These are phyloP conservation scores for Synanthedon andrenaeformis DNA, from an alignment of 2,888 invertebrate genomes.

Conservation along the genomic window DNA sequence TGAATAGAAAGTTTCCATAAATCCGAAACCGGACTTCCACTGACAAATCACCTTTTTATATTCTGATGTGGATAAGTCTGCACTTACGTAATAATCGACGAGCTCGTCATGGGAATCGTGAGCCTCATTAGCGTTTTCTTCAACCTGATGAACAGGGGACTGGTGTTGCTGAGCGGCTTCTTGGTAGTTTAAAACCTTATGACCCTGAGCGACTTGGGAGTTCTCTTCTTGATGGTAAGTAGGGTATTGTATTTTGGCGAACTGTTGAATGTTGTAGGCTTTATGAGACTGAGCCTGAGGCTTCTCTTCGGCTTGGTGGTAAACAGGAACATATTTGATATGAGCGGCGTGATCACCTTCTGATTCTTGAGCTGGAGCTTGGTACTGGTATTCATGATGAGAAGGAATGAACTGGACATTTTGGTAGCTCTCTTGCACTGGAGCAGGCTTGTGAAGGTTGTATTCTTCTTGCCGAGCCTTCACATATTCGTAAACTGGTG, in stretches of 20 bases:
- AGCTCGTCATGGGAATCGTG: constrained; percentile 36
- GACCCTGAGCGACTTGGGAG: constrained; percentile 3
- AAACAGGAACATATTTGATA: not conserved
- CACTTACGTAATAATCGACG: constrained; percentile 62
- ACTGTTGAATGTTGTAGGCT: constrained; percentile 8
- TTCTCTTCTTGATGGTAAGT: constrained; percentile 2
- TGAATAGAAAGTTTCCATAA: constrained; percentile 47
- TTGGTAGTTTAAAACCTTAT: constrained; percentile 17
- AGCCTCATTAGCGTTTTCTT: constrained; percentile 22
- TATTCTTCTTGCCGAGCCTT: constrained; percentile 16
- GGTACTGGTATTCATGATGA: not conserved
- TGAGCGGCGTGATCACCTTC: not conserved
- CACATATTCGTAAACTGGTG: constrained; percentile 36
- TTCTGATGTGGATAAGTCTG: constrained; percentile 9
- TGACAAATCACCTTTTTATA: constrained; percentile 16
- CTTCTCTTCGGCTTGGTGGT: constrained; percentile 8
- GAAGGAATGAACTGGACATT: constrained; percentile 9
- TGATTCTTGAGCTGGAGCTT: not conserved
- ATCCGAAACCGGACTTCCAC: constrained; percentile 28
- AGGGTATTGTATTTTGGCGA: constrained; percentile 14
- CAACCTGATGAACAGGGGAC: constrained; percentile 15
- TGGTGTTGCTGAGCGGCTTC: constrained; percentile 19
- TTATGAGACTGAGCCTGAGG: constrained; percentile 14
- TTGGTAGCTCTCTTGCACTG: constrained; percentile 24
- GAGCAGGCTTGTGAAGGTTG: constrained; percentile 7